A percentile compares a stretch with the other conserved stretches of the same genome.
Evolutionary conservation across 2,797 vertebrate species (phyloP).

Genomic region (Myioborus melanocephalus): DNA sequence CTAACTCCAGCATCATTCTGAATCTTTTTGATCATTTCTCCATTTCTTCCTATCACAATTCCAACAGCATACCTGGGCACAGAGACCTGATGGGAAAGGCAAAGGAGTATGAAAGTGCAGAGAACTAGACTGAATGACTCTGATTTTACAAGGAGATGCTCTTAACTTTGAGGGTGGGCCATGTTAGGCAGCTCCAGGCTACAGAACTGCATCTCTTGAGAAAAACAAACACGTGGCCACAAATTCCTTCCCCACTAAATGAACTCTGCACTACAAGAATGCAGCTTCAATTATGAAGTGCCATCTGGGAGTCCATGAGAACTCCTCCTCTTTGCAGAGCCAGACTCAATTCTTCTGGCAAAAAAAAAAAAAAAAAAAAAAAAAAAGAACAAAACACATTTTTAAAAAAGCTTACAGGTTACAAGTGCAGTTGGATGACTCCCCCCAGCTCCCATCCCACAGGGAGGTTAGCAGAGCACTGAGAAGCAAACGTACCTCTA

Average conservation of each 20-base stretch:
- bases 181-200: constrained; percentile 26
- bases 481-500: constrained; percentile 84
- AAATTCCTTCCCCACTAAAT: constrained; percentile 33
- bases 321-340: constrained; percentile 26
- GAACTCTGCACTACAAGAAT: constrained; percentile 36
- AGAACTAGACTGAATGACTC: constrained; percentile 27
- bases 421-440: neutral
- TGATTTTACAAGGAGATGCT: constrained; percentile 40
- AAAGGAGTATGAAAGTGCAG: constrained; percentile 46
- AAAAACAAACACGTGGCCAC: constrained; percentile 10
- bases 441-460: constrained; percentile 27
- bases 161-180: neutral
- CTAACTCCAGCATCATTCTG: constrained; percentile 96
- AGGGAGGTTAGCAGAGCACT: constrained; percentile 11
- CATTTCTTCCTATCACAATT: constrained; percentile 97
- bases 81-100: constrained; percentile 82
- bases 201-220: neutral
- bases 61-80: constrained; percentile 97
- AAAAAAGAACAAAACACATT: neutral
- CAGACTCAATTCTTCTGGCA: constrained; percentile 7
- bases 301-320: constrained; percentile 7
- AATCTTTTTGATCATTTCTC: constrained; percentile 99
- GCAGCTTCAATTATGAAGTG: constrained; percentile 1
- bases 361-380: neutral
- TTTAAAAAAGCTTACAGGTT: neutral